These are phyloP conservation scores for Pedetes capensis DNA, from an alignment of 2,113 vertebrate genomes.

Conservation along the genomic window DNA sequence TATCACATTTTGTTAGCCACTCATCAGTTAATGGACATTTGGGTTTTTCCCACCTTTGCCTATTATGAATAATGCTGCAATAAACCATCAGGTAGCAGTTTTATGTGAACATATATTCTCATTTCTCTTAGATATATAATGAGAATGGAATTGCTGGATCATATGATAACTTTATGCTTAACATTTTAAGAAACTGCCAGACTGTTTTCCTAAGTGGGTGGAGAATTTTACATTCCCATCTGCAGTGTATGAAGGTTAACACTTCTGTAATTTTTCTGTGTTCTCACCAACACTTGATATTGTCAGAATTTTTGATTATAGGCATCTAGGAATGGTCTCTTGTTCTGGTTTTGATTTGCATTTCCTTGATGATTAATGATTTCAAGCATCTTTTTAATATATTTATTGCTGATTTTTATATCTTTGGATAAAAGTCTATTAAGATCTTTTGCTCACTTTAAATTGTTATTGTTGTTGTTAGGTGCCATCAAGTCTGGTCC, in stretches of 20 bases:
- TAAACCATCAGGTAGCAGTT: neutral
- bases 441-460: neutral
- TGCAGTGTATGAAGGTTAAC: neutral
- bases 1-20: neutral
- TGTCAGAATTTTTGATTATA: neutral
- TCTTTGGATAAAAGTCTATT: neutral
- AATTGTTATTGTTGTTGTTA: too few species aligned
- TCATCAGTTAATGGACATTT: neutral
- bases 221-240: neutral
- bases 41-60: neutral
- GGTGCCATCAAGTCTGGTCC: too few species aligned
- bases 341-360: neutral
- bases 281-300: neutral
- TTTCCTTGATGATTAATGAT: neutral
- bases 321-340: too few species aligned
- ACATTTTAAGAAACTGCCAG: neutral
- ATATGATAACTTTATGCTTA: neutral
- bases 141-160: neutral
- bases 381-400: neutral
- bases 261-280: neutral
- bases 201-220: neutral
- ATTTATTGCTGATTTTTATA: neutral
- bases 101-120: neutral
- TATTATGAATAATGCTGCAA: neutral
- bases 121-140: neutral